Evolutionary conservation across 2,113 vertebrate species (phyloP).

Genomic region (Tamias sibiricus): DNA sequence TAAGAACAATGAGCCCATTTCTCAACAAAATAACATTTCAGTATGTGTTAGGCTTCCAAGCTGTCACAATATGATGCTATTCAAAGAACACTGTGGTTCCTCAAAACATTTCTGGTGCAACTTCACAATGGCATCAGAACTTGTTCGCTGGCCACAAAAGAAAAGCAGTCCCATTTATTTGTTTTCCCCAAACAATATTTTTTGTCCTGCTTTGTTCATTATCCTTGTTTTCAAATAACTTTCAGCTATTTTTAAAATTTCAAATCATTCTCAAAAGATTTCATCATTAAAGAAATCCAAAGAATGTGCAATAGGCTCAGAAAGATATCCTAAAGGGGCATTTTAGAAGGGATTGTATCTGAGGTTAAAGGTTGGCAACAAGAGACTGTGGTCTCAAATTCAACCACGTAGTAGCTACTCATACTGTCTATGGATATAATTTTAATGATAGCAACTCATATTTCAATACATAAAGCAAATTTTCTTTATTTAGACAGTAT

Average conservation of each 20-base stretch:
- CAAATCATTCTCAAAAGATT: slow-evolving; percentile 35
- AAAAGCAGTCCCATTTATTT: slow-evolving; percentile 36
- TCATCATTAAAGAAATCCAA: slow-evolving; percentile 38
- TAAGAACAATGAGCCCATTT: slow-evolving; percentile 28
- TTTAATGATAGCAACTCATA: not conserved
- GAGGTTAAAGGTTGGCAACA: not conserved
- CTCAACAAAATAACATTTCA: slow-evolving; percentile 21
- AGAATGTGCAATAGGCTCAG: not conserved
- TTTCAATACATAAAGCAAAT: not conserved
- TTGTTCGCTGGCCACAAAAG: not conserved
- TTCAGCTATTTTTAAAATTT: slow-evolving; percentile 48
- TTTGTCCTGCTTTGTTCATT: slow-evolving; percentile 1
- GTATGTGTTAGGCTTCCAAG: not conserved
- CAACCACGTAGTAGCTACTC: not conserved
- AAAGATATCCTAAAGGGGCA: not conserved
- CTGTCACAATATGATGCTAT: not conserved
- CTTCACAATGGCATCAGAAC: not conserved
- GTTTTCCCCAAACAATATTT: slow-evolving; percentile 10
- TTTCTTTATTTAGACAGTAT: not conserved
- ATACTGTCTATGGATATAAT: not conserved
- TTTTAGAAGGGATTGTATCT: not conserved
- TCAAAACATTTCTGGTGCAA: not conserved
- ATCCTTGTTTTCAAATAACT: slow-evolving; percentile 26
- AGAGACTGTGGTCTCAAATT: not conserved
- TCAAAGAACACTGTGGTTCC: not conserved